Percentiles rank a stretch among this genome's conserved stretches.
phyloP scores from a whole-genome alignment of 2,888 invertebrate species.

The Eledone cirrhosa region DNA sequence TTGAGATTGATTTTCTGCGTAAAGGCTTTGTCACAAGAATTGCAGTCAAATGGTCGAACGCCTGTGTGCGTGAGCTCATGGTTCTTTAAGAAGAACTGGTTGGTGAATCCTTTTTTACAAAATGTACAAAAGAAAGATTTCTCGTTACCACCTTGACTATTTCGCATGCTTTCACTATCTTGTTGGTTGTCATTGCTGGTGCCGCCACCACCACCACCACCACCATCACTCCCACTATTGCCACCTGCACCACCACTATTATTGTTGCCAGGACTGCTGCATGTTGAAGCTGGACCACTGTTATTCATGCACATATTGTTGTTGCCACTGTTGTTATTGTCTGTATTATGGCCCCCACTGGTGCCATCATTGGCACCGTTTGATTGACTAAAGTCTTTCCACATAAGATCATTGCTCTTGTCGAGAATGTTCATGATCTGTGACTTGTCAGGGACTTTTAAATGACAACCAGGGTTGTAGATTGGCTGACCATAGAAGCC shows the following conservation, averaged over 20 bases:
- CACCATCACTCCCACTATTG: not conserved
- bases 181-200: not conserved
- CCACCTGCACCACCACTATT: not conserved
- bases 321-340: not conserved
- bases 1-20: constrained; percentile 23
- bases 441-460: constrained; percentile 21
- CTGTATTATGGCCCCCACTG: not conserved
- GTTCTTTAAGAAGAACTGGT: constrained; percentile 8
- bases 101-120: constrained; percentile 15
- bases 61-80: constrained; percentile 11
- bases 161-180: not conserved
- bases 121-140: constrained; percentile 20
- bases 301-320: not conserved
- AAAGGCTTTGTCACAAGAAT: constrained; percentile 23
- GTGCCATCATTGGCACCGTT: not conserved
- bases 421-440: constrained; percentile 5
- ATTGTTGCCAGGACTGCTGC: no score
- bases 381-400: constrained; percentile 20
- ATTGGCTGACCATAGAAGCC: constrained; percentile 10
- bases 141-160: not conserved
- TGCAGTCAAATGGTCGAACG: constrained; percentile 21
- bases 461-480: constrained; percentile 15
- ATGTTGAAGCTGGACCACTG: no score
- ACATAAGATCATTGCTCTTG: not conserved
- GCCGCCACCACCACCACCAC: not conserved